Percentiles rank a stretch among this genome's conserved stretches.
Evolutionary conservation across 2,797 vertebrate genomes (phyloP).

Genomic region (Glossophaga mutica): DNA sequence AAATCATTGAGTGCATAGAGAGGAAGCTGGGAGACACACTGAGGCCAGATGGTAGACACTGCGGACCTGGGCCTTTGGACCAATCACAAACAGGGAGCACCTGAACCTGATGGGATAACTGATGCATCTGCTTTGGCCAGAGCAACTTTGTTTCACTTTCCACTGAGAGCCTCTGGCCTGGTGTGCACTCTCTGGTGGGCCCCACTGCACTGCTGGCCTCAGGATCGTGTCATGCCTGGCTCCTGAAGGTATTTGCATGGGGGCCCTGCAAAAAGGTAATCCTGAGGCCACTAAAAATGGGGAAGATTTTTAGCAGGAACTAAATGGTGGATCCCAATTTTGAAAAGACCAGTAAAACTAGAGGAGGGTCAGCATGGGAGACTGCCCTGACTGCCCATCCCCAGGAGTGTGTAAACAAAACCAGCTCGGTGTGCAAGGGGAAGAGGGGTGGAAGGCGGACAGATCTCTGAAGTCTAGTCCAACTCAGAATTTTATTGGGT

Average conservation of each 20-base stretch:
- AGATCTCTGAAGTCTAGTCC: background rate
- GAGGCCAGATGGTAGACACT: background rate
- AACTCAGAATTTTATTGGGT: background rate
- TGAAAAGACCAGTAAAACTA: background rate
- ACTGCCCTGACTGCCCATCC: fast-evolving
- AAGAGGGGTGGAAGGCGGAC: fast-evolving
- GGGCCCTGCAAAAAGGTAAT: background rate
- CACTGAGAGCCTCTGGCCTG: background rate
- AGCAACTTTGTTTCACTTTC: too few relatives aligned
- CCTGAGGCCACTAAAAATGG: background rate
- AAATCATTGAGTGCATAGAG: background rate
- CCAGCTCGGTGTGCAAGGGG: background rate
- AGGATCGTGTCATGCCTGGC: too few relatives aligned
- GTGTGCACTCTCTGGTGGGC: background rate
- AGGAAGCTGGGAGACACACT: background rate
- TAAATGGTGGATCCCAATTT: background rate
- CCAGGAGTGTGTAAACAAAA: fast-evolving
- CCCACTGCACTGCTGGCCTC: too few relatives aligned
- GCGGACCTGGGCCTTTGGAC: background rate
- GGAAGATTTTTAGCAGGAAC: background rate
- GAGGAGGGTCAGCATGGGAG: background rate
- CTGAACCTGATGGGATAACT: background rate
- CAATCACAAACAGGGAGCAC: too few relatives aligned
- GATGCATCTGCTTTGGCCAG: background rate
- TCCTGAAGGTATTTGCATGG: background rate